Conservation (phyloP, 2,797 vertebrate species). For the Falco cherrug region DNA sequence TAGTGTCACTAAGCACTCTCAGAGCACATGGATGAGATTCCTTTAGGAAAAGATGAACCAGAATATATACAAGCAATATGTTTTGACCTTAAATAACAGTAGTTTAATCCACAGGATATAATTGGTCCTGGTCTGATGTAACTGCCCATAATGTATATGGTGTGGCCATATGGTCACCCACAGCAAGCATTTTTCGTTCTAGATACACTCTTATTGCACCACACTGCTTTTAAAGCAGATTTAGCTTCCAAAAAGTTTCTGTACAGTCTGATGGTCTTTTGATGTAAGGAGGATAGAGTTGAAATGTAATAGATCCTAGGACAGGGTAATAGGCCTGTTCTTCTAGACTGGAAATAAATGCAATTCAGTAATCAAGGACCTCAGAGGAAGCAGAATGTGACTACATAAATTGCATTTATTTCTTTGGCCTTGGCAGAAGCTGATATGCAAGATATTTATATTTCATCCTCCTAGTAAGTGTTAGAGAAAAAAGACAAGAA, state of each 20-base stretch:
- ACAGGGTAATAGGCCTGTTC: background rate
- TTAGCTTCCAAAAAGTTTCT: background rate
- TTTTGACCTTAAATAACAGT: background rate
- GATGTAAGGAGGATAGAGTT: background rate
- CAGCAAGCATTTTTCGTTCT: background rate
- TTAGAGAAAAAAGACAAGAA: slow-evolving; percentile 65
- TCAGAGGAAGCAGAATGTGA: slow-evolving; percentile 21
- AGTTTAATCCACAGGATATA: background rate
- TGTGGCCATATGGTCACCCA: background rate
- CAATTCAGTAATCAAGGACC: slow-evolving; percentile 25
- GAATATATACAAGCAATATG: background rate
- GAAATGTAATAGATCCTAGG: background rate
- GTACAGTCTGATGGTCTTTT: background rate
- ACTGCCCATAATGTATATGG: background rate
- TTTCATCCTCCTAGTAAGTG: slow-evolving; percentile 60
- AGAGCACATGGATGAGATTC: background rate
- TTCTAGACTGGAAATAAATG: background rate
- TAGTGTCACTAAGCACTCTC: background rate
- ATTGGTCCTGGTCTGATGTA: background rate
- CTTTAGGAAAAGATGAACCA: background rate
- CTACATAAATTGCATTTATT: slow-evolving; percentile 65
- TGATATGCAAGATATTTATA: slow-evolving; percentile 62
- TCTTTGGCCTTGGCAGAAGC: slow-evolving; percentile 44
- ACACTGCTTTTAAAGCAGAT: background rate
- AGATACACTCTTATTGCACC: background rate